A percentile compares a stretch with the other conserved stretches of the same genome.
Conservation (phyloP, 2,888 invertebrate species). For the Ormia ochracea region DNA sequence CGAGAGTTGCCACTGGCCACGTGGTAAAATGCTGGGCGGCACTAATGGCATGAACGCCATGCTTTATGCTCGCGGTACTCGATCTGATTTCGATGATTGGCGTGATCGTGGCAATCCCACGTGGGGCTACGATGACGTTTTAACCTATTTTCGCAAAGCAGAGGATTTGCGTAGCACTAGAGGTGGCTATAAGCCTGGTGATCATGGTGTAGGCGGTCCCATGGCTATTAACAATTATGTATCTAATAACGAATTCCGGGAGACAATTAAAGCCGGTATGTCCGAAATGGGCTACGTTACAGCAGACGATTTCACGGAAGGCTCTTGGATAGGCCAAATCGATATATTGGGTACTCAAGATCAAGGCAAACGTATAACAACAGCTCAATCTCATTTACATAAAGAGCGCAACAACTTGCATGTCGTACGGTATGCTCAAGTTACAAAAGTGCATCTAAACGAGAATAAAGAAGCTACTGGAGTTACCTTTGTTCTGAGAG, state of each 20-base stretch:
- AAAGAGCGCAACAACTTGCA: conserved; percentile 80
- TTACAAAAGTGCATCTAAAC: conserved; percentile 79
- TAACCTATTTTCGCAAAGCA: conserved; percentile 90
- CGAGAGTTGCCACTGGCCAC: conserved; percentile 79
- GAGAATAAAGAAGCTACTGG: conserved; percentile 77
- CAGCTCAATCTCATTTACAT: conserved; percentile 85
- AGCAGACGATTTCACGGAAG: conserved; percentile 87
- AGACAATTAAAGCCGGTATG: conserved; percentile 87
- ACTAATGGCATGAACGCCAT: conserved; percentile 82
- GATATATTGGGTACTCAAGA: conserved; percentile 90
- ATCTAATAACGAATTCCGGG: conserved; percentile 83
- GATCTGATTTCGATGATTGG: conserved; percentile 84
- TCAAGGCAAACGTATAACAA: conserved; percentile 87
- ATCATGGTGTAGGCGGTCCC: conserved; percentile 82
- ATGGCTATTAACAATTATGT: conserved; percentile 79
- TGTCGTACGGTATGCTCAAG: conserved; percentile 80
- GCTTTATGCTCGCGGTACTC: conserved; percentile 82
- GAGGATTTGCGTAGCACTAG: conserved; percentile 80
- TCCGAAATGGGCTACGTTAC: conserved; percentile 88
- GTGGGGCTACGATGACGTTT: conserved; percentile 86
- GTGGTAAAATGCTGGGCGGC: conserved; percentile 83
- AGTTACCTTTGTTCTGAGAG: conserved; percentile 77
- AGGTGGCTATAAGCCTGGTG: conserved; percentile 67
- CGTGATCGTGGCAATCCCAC: conserved; percentile 80
- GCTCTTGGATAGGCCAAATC: conserved; percentile 90